phyloP scores from a whole-genome alignment of 2,113 vertebrate genomes.

The Cyrtonyx montezumae region DNA sequence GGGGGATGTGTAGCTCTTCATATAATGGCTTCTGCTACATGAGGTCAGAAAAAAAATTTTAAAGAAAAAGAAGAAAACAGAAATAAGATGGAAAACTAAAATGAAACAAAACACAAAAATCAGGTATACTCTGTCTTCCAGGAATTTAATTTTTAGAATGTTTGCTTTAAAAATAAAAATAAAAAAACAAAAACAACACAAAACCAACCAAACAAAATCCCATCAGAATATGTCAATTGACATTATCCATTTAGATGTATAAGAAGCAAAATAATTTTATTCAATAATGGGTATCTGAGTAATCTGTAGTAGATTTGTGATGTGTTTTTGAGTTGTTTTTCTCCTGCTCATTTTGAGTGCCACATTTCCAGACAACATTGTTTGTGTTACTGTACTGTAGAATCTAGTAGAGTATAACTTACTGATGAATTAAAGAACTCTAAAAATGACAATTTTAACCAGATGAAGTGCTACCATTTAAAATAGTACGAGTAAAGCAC shows the following conservation, averaged over 20 bases:
- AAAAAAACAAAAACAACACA: background rate
- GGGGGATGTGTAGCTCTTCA: constrained; percentile 31
- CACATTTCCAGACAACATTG: constrained; percentile 30
- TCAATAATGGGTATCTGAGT: background rate
- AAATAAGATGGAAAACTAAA: background rate
- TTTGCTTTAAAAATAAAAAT: constrained; percentile 51
- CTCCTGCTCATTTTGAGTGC: constrained; percentile 24
- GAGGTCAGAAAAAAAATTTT: constrained; percentile 24
- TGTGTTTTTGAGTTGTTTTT: background rate
- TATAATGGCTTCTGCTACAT: constrained; percentile 25
- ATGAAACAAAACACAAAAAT: background rate
- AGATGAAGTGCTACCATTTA: background rate
- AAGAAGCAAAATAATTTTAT: constrained; percentile 28
- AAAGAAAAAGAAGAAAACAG: constrained; percentile 1
- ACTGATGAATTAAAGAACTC: constrained; percentile 30
- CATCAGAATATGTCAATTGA: background rate
- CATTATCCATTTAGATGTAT: background rate
- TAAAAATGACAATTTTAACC: background rate
- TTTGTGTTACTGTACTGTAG: constrained; percentile 39
- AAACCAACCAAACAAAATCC: too few species aligned
- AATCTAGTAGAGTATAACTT: constrained; percentile 32
- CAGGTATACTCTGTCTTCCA: background rate
- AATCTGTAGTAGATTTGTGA: constrained; percentile 60
- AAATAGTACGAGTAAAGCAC: background rate
- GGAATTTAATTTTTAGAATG: constrained; percentile 65